Base-by-base conservation (phyloP, 2,888 invertebrate species). In the Ophioninae sp. region DNA sequence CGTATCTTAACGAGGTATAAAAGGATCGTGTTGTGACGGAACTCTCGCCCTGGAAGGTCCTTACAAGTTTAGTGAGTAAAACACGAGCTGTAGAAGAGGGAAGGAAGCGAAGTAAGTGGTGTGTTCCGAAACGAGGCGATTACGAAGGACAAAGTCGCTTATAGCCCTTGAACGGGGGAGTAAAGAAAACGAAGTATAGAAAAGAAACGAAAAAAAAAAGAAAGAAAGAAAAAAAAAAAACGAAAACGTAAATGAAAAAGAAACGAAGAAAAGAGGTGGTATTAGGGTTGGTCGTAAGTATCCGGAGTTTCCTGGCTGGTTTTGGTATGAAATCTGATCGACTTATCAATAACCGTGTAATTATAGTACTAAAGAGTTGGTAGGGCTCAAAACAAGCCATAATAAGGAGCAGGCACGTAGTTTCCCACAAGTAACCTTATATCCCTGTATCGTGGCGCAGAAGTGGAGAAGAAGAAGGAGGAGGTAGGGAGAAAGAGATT, bases 331-430 rank as follows among this genome's bases (percentile, higher is more conserved):
- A 93, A 93, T 92, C 89, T 88, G 93, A 93, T 93, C 93, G 90
- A 93, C 92, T 93, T 93, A 93, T 93, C 93, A 93, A 93, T 93
- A 92, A 92, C 90, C 92, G 89, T 91, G 92, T 92, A 92, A 92
- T 92, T 93, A 93, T 91, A 91, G 91, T 90, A 92, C 91, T 89
- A 92, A 92, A 92, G 93, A 93, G 92, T 93, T 93, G 91, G 89
- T 90, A 88, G 91, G 87, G 90, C 91, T 91, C 92, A 92, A 93
- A 93, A 93, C 93, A 93, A 93, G 91, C 92, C 92, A 91, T 92
- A 93, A 93, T 92, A 92, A 92, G 90, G 91, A 91, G 91, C 88
- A 89, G 91, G 91, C 76, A 67, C 91, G 90, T 92, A n/a, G 90
- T 92, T 93, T 93, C 93, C 93, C 93, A 92, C 92, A 92, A 92